Base-by-base conservation (phyloP, 2,113 vertebrate species). In the Tauraco erythrolophus region DNA sequence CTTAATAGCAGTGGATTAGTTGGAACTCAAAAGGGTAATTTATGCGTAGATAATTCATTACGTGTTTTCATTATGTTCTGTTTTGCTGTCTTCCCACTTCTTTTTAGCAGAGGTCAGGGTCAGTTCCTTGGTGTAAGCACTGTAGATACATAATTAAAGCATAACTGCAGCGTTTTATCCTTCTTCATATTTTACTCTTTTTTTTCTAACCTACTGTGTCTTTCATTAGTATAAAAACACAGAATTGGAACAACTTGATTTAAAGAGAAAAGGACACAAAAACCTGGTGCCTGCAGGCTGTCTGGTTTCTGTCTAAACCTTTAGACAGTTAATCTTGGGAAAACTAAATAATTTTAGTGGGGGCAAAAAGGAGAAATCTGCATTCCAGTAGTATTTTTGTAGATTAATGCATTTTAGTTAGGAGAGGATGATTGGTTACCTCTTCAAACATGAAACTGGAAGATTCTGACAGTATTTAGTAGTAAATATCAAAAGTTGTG, bases 1-100 rank as follows among this genome's bases (percentile, higher is more conserved):
- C 92, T 85, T 97, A 96, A 97, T 98, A 94, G 80, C 89, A 83
- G 86, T 93, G 93, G 82, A 95, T 97, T 97, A 84, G 77, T 92
- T 93, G 86, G 87, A 96, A 97, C 88, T 97, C 79, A 84, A 83
- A 83, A 97, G 89, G 94, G 74, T 96, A 87, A 88, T 98, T 96
- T 89, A 94, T 71, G 88, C 92, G 74, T 95, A 86, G 90, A 91
- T 95, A 97, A 96, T 96, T 98, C 92, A 96, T 97, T 93, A 96
- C 1, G 19, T 94, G 71, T 83, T 98, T 96, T 95, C 95, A 96
- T 97, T 96, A 94, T 61, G 43, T 60, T 90, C 62, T 22, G 62
- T 94, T 92, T 89, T 85, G 79, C 96, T 91, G 81, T 83, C 88
- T 94, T 78, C 94, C 89, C 71, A 76, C 95, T 95, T 92, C 83